A percentile compares a stretch with the other conserved stretches of the same genome.
These are phyloP conservation scores for Lottia scabra DNA, from an alignment of 2,888 invertebrate genomes.

Conservation along the genomic window DNA sequence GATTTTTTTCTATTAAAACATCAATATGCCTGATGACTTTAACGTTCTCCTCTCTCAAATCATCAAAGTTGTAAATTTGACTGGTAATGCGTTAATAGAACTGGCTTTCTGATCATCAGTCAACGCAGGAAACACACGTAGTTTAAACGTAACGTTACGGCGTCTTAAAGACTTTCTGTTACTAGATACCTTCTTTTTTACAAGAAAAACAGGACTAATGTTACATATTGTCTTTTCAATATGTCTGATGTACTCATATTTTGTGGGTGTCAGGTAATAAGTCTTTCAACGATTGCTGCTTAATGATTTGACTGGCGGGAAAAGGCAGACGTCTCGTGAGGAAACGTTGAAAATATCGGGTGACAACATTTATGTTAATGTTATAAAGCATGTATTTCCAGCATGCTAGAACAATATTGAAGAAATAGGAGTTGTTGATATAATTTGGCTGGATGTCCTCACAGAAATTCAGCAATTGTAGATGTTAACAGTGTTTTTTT, in stretches of 20 bases:
- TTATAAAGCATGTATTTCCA: too few species aligned
- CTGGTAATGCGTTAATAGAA: slow-evolving; percentile 11
- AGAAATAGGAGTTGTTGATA: too few species aligned
- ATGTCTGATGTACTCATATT: neutral
- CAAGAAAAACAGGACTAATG: neutral
- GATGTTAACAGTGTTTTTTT: too few species aligned
- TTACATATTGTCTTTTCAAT: neutral
- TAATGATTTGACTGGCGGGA: neutral
- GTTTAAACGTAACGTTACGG: neutral
- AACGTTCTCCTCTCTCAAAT: neutral
- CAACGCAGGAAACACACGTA: slow-evolving; percentile 6
- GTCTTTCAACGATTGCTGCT: neutral
- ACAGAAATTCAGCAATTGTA: too few species aligned
- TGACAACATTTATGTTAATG: neutral
- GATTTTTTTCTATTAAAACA: neutral
- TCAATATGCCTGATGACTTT: neutral
- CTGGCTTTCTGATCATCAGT: neutral
- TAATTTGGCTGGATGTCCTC: too few species aligned
- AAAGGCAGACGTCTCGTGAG: neutral
- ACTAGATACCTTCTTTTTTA: neutral
- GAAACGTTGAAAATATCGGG: neutral
- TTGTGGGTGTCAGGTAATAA: slow-evolving; percentile 3
- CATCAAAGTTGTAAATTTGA: slow-evolving; percentile 17
- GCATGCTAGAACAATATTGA: too few species aligned
- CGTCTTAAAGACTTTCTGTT: neutral